Conservation (phyloP, 2,797 vertebrate genomes). For the Labroides dimidiatus region DNA sequence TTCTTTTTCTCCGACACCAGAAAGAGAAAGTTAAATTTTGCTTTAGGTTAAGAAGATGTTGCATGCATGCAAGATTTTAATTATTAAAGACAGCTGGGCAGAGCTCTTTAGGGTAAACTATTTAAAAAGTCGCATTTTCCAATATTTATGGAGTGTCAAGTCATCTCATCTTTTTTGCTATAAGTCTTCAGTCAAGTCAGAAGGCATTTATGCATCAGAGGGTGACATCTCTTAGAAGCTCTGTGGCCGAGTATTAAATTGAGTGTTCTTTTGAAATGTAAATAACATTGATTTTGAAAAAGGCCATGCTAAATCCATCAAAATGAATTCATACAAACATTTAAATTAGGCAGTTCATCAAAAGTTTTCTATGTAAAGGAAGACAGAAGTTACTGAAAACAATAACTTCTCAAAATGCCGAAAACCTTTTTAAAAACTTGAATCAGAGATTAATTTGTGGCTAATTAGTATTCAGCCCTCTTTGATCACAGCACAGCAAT, state of each 20-base stretch:
- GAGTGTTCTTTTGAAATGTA: neutral
- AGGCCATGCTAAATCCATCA: neutral
- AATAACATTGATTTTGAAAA: neutral
- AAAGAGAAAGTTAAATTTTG: neutral
- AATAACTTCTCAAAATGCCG: too few species aligned
- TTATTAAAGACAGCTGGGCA: neutral
- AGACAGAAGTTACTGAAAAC: too few species aligned
- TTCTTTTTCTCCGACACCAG: neutral
- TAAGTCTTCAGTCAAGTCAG: neutral
- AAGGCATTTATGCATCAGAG: neutral
- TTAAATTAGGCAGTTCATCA: too few species aligned
- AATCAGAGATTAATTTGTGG: conserved; percentile 38
- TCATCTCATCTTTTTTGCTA: too few species aligned
- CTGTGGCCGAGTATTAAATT: neutral
- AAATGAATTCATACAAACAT: too few species aligned
- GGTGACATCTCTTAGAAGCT: neutral
- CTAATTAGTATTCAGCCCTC: conserved; percentile 46
- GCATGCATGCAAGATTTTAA: neutral
- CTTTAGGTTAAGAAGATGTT: neutral
- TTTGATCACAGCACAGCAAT: conserved; percentile 42
- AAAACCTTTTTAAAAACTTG: neutral
- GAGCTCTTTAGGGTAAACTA: neutral
- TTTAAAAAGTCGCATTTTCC: neutral
- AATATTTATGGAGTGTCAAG: neutral
- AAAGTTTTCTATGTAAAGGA: too few species aligned